phyloP scores from a whole-genome alignment of 2,113 vertebrate species.

The Microtus pennsylvanicus region DNA sequence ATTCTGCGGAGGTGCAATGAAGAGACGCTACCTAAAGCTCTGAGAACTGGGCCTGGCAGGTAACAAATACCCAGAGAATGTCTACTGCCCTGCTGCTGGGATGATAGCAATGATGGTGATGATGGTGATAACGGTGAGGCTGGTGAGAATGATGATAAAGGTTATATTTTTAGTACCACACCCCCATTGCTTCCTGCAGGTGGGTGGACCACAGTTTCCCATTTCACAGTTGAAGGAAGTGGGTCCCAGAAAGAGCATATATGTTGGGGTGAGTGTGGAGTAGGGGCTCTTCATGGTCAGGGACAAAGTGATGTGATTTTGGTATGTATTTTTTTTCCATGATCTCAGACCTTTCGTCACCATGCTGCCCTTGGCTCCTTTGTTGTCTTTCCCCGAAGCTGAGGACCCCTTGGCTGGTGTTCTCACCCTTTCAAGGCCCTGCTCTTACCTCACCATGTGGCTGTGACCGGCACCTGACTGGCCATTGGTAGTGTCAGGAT shows the following conservation, averaged over 20 bases:
- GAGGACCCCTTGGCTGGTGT: neutral
- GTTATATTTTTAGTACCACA: neutral
- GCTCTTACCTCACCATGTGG: neutral
- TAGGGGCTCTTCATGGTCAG: neutral
- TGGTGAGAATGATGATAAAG: neutral
- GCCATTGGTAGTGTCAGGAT: neutral
- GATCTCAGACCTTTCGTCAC: neutral
- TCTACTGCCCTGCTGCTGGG: neutral
- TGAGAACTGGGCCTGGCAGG: neutral
- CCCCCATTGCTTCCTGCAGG: neutral
- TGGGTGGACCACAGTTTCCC: neutral
- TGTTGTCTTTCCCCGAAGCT: neutral
- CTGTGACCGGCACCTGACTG: neutral
- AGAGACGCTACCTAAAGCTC: neutral
- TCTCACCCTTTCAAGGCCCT: neutral
- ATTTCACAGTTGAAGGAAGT: neutral
- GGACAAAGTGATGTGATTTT: neutral
- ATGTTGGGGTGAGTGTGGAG: neutral
- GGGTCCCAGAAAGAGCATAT: neutral
- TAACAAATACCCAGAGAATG: neutral
- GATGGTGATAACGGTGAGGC: too few species aligned
- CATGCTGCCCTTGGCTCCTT: neutral
- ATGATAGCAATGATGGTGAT: neutral
- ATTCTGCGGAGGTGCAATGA: neutral
- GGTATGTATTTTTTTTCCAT: neutral